Evolutionary conservation across 2,888 invertebrate genomes (phyloP), one percentile per base, ranked within the genome.

Genomic region (Seladonia tumulorum): DNA sequence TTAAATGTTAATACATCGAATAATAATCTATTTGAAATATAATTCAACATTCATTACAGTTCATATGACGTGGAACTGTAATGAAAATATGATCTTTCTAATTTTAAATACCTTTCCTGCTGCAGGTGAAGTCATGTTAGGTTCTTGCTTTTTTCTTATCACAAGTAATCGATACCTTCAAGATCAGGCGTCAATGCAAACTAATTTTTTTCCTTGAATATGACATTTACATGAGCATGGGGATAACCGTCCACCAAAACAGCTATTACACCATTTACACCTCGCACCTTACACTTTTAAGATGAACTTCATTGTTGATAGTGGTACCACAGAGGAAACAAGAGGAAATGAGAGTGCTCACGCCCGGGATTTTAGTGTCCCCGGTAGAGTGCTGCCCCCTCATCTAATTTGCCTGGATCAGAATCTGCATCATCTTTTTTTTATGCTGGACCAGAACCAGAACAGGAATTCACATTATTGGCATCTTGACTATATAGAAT

Each of bases 41-140:
- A 42, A n/a, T n/a, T 22, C 1, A 25, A 68, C 22, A 68, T 22
- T 22, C 0, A 68, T 39, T 35, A 68, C 5, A 5, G 5, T 14
- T 63, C 16, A 63, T 18, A 16, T 1, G 16, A 29, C 16, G 8
- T 66, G 39, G 39, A 35, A n/a, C n/a, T n/a, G n/a, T n/a, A n/a
- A 22, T 35, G 22, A 66, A 35, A 66, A 39, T 16, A 29, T 63
- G 16, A 39, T 39, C 22, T 70, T 42, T 70, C 12, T 39, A 68
- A 70, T 42, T 42, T 12, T 14, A 39, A 39, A 42, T 70, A 70
- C 70, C 70, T 70, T 70, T 70, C 42, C 14, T 5, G 42, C n/a
- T 42, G 70, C 70, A 42, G 70, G 42, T n/a, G 70, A n/a, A 42
- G 70, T 42, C 70, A 70, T 70, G 22, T 42, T 70, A 70, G 14